Evolutionary conservation across 1,140 invertebrate species (phyloP).

Genomic region (Grapholita molesta): DNA sequence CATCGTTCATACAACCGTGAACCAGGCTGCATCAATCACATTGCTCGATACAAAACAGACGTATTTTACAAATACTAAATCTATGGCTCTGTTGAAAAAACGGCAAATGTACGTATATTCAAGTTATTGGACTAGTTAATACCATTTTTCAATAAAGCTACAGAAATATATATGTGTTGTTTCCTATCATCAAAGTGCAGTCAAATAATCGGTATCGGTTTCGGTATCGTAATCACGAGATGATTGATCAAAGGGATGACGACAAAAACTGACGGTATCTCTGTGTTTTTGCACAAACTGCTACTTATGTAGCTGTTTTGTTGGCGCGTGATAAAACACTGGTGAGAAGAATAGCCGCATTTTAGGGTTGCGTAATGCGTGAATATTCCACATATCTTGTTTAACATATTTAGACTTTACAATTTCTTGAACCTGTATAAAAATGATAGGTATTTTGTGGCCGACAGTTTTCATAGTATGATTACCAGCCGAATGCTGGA

Average conservation of each 20-base stretch:
- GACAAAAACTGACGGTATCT: slow-evolving; percentile 14
- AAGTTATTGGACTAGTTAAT: no score
- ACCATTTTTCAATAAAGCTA: no score
- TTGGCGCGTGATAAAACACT: slow-evolving; percentile 9
- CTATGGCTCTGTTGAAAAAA: no score
- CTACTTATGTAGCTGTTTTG: slow-evolving; percentile 17
- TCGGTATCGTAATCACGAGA: not conserved
- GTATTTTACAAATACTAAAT: not conserved
- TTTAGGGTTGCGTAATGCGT: slow-evolving; percentile 6
- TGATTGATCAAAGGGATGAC: not conserved
- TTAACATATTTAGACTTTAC: not conserved
- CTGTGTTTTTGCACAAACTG: slow-evolving; percentile 10
- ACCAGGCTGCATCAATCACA: not conserved
- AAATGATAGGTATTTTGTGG: not conserved
- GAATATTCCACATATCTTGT: not conserved
- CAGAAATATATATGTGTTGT: no score
- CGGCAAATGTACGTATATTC: no score
- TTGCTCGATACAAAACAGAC: not conserved
- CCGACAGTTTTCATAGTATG: no score
- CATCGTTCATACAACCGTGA: not conserved
- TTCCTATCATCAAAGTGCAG: not conserved
- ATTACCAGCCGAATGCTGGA: no score
- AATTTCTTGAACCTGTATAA: not conserved
- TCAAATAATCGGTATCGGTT: not conserved
- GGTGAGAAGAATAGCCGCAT: not conserved